phyloP scores from a whole-genome alignment of 1,140 invertebrate genomes.

The Rhyacophila brunnea region DNA sequence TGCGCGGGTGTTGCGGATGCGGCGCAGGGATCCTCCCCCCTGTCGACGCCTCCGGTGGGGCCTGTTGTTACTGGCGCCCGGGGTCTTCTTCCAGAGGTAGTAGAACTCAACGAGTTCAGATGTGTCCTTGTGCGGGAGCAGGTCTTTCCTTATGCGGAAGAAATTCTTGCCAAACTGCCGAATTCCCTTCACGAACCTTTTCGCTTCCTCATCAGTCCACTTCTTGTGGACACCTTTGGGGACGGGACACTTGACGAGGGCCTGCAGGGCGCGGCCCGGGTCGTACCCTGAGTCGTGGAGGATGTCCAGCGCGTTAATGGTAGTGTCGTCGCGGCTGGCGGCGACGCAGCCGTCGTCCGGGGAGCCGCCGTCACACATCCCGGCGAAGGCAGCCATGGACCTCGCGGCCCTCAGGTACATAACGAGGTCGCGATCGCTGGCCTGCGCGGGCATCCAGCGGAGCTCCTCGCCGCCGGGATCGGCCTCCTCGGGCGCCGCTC shows the following conservation, averaged over 20 bases:
- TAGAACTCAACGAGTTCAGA: slow-evolving; percentile 97
- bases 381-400: slow-evolving; percentile 89
- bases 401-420: slow-evolving; percentile 96
- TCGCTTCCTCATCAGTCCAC: slow-evolving; percentile 97
- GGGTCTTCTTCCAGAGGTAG: slow-evolving; percentile 99
- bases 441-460: slow-evolving; percentile 88
- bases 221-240: slow-evolving; percentile 96
- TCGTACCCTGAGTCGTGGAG: slow-evolving; percentile 94
- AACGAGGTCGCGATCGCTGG: slow-evolving; percentile 90
- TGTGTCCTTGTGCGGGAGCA: slow-evolving; percentile 94
- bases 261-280: slow-evolving; percentile 91
- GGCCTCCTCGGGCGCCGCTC: slow-evolving; percentile 70
- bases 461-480: slow-evolving; percentile 80
- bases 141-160: slow-evolving; percentile 94
- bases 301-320: slow-evolving; percentile 95
- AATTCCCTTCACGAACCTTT: slow-evolving; percentile 97
- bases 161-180: slow-evolving; percentile 99
- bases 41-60: slow-evolving; percentile 86
- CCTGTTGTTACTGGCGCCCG: slow-evolving; percentile 91
- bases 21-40: slow-evolving; percentile 71
- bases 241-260: slow-evolving; percentile 93
- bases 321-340: slow-evolving; percentile 94
- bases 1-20: slow-evolving; percentile 80
- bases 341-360: slow-evolving; percentile 95
- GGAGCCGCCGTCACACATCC: slow-evolving; percentile 97